These are phyloP conservation scores for Rhopalosiphum padi DNA, from an alignment of 1,140 invertebrate genomes.

Conservation along the genomic window DNA sequence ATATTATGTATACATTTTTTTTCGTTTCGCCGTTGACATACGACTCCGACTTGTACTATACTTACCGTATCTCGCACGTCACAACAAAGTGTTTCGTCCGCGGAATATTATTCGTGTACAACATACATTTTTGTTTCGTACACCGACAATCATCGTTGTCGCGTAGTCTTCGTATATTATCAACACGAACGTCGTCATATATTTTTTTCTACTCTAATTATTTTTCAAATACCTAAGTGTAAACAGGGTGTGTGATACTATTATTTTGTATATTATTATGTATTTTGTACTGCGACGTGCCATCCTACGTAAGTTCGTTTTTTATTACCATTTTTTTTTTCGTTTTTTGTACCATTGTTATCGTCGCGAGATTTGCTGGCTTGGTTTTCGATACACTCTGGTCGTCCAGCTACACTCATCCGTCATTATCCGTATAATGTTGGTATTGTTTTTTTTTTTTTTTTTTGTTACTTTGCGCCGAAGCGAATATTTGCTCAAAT, in stretches of 20 bases:
- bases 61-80: too few relatives aligned
- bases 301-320: constrained; percentile 49
- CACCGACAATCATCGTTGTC: background rate
- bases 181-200: background rate
- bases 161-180: too few relatives aligned
- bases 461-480: background rate
- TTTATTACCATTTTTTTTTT: constrained; percentile 37
- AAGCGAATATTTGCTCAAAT: constrained; percentile 24
- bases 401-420: background rate
- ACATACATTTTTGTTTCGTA: background rate
- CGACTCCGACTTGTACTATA: background rate
- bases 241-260: constrained; percentile 51
- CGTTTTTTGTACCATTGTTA: background rate
- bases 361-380: background rate
- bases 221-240: background rate
- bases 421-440: background rate
- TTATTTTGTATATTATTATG: constrained; percentile 24
- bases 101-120: background rate
- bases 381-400: background rate
- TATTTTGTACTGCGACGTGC: constrained; percentile 10
- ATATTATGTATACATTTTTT: background rate
- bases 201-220: constrained; percentile 15
- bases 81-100: background rate
- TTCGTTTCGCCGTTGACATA: background rate
- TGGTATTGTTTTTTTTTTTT: background rate